Conservation (phyloP, 1,140 invertebrate species). For the Drosophila guanche region DNA sequence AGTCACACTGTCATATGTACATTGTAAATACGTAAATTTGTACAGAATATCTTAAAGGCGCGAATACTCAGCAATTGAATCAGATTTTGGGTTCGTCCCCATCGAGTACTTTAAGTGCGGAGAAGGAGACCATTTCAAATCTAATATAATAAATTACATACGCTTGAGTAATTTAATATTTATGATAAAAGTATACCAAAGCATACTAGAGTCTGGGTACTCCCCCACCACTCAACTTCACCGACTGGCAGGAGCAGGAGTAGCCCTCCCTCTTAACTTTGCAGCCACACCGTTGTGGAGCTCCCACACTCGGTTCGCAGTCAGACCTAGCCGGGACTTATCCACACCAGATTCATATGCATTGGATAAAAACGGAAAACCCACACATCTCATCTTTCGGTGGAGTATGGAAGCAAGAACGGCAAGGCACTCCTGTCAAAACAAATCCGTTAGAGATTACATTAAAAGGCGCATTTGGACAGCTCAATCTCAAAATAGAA, state of each 20-base stretch:
- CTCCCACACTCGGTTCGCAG: slow-evolving; percentile 17
- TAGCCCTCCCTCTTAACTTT: no score
- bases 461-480: slow-evolving; percentile 80
- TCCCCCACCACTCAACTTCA: no score
- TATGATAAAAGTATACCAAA: slow-evolving; percentile 67
- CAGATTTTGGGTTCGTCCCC: no score
- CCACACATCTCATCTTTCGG: neutral
- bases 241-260: no score
- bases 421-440: slow-evolving; percentile 67
- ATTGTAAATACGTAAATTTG: no score
- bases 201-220: slow-evolving; percentile 17
- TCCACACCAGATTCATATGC: slow-evolving; percentile 58
- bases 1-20: no score
- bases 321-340: slow-evolving; percentile 37
- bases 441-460: slow-evolving; percentile 81
- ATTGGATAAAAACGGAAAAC: slow-evolving; percentile 53
- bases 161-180: slow-evolving; percentile 76
- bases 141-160: slow-evolving; percentile 77
- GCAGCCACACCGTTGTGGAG: no score
- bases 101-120: no score
- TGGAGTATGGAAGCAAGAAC: slow-evolving; percentile 5
- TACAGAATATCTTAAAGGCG: no score
- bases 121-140: slow-evolving; percentile 46
- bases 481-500: slow-evolving; percentile 76
- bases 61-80: no score